phyloP scores from a whole-genome alignment of 2,797 vertebrate species.

The Gobio occitaniae region DNA sequence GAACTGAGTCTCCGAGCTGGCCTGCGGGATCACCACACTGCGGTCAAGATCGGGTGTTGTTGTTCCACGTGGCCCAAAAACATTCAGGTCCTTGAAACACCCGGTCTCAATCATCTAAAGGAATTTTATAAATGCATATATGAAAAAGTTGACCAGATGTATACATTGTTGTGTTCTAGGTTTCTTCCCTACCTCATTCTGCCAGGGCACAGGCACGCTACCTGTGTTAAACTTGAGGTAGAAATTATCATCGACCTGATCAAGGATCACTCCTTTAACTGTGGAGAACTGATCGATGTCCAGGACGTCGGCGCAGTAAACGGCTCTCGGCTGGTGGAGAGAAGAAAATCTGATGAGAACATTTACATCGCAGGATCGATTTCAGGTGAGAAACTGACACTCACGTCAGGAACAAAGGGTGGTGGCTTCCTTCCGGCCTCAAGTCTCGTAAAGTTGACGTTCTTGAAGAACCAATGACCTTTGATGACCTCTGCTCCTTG shows the following conservation, averaged over 20 bases:
- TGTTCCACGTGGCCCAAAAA: constrained; percentile 74
- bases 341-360: background rate
- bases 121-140: background rate
- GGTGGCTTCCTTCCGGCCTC: constrained; percentile 80
- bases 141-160: background rate
- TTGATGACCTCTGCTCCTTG: constrained; percentile 70
- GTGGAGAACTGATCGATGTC: constrained; percentile 88
- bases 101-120: constrained; percentile 84
- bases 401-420: constrained; percentile 82
- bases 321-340: constrained; percentile 77
- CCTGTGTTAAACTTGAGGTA: constrained; percentile 83
- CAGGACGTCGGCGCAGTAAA: constrained; percentile 87
- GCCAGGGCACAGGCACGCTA: constrained; percentile 82
- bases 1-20: constrained; percentile 11
- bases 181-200: constrained; percentile 80
- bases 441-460: constrained; percentile 85
- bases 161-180: background rate
- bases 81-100: constrained; percentile 85
- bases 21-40: constrained; percentile 42
- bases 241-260: constrained; percentile 77
- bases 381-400: constrained; percentile 32
- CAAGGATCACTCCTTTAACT: constrained; percentile 81
- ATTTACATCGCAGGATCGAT: background rate
- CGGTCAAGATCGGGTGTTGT: constrained; percentile 80
- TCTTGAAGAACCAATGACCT: constrained; percentile 79